These are phyloP conservation scores for Mormyrus iriodes DNA, from an alignment of 2,113 vertebrate species.

Conservation along the genomic window DNA sequence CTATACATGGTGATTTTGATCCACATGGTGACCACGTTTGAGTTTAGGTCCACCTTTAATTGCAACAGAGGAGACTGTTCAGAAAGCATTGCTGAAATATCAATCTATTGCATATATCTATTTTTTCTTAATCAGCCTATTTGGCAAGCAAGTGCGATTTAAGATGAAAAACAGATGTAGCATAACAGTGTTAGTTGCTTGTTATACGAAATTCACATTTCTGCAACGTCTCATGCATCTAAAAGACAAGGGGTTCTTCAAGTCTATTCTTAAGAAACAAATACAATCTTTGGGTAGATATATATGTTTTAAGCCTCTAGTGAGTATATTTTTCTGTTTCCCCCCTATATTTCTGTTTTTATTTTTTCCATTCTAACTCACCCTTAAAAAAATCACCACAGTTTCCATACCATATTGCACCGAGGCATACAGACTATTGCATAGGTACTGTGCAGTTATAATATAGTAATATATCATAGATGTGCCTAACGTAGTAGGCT, in stretches of 20 bases:
- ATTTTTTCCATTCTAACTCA: not conserved
- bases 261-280: conserved; percentile 46
- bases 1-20: not conserved
- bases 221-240: not conserved
- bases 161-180: not conserved
- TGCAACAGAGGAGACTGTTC: not conserved
- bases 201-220: not conserved
- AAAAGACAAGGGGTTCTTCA: not conserved
- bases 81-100: not conserved
- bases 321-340: conserved; percentile 32
- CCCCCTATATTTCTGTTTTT: not conserved
- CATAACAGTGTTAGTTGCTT: not conserved
- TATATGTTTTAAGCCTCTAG: conserved; percentile 58
- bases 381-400: not conserved
- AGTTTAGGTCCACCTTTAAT: not conserved
- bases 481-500: not conserved
- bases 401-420: not conserved
- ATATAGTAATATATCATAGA: too few species aligned
- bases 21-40: not conserved
- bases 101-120: not conserved
- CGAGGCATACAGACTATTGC: not conserved
- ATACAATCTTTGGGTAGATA: conserved; percentile 61
- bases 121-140: not conserved
- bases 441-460: not conserved
- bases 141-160: not conserved